Evolutionary conservation across 2,888 invertebrate genomes (phyloP), one percentile per base, ranked within the genome.

Genomic region (Dolichopus griseipennis): DNA sequence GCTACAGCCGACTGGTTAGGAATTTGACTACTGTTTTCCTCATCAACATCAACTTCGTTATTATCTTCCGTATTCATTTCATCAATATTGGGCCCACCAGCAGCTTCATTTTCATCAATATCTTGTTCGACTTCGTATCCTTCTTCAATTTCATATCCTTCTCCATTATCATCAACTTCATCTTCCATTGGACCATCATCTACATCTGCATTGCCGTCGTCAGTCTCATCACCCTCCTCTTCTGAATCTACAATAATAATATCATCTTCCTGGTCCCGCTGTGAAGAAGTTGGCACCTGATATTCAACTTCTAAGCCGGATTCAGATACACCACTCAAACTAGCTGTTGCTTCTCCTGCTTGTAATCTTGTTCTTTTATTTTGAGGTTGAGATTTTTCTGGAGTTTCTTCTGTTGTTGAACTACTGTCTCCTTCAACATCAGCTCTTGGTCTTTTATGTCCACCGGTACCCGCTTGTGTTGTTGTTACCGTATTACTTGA

Each of bases 231-330:
- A 66, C 90, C 91, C 66, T 90, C 91, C 74, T 90, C 91, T 73
- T 91, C 91, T 0, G 91, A 91, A 76, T 91, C 91, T 0, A 91
- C 90, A 6, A 90, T 88, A 64, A 91, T 88, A 63, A 91, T 89
- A 72, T 92, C 91, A 76, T 92, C 92, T 75, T 92, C 91, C 77
- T 92, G 92, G 77, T 93, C 93, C 69, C 92, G 86, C 75, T 93
- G 92, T 37, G 92, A 92, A 27, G 92, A 92, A 0, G 93, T 93
- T 9, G 93, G 92, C 69, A 93, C 92, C 83, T 93, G 89, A 77
- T 90, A 90, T 76, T 91, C 91, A n/a, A 90, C 89, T 72, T 83
- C 83, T 65, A 82, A 75, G 33, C 83, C 87, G 3, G 87, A 87
- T 71, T 87, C 84, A 69, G 86, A 85, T 73, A 88, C 86, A 66